phyloP scores from a whole-genome alignment of 2,888 invertebrate genomes.

The Apodemia hepburni region DNA sequence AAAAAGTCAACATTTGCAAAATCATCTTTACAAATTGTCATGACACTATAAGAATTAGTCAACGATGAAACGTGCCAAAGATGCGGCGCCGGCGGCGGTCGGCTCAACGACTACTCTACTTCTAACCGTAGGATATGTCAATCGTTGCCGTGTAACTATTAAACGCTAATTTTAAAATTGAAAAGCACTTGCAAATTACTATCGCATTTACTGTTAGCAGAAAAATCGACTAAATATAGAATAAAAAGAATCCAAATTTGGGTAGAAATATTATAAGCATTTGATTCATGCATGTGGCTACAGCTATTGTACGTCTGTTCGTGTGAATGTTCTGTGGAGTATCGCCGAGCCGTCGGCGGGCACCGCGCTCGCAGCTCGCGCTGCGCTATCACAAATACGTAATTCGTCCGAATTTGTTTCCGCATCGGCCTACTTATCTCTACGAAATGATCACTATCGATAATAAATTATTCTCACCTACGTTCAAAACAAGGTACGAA shows the following conservation, averaged over 20 bases:
- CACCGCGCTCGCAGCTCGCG: constrained; percentile 47
- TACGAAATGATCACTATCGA: constrained; percentile 77
- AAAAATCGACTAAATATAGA: constrained; percentile 46
- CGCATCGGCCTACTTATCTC: constrained; percentile 76
- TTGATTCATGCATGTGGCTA: constrained; percentile 46
- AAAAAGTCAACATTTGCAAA: constrained; percentile 79
- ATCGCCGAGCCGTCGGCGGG: constrained; percentile 54
- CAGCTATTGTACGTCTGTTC: constrained; percentile 36
- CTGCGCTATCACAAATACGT: constrained; percentile 70
- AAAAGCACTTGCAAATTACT: constrained; percentile 55
- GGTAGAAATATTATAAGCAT: constrained; percentile 43
- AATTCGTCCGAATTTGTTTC: constrained; percentile 77
- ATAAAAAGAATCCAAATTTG: constrained; percentile 43
- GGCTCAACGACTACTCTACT: constrained; percentile 49
- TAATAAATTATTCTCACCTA: constrained; percentile 76
- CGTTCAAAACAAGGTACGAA: constrained; percentile 73
- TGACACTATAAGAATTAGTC: constrained; percentile 76
- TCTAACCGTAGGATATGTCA: constrained; percentile 61
- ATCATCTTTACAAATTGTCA: constrained; percentile 75
- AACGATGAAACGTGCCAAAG: constrained; percentile 66
- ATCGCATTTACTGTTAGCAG: constrained; percentile 42
- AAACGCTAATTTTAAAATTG: constrained; percentile 46
- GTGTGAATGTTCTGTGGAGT: constrained; percentile 34
- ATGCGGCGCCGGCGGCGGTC: constrained; percentile 47
- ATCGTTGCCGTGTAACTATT: constrained; percentile 54